These are phyloP conservation scores for Oopsacas minuta DNA, from an alignment of 37 sponge, comb jelly and placozoan species.

Conservation along the genomic window DNA sequence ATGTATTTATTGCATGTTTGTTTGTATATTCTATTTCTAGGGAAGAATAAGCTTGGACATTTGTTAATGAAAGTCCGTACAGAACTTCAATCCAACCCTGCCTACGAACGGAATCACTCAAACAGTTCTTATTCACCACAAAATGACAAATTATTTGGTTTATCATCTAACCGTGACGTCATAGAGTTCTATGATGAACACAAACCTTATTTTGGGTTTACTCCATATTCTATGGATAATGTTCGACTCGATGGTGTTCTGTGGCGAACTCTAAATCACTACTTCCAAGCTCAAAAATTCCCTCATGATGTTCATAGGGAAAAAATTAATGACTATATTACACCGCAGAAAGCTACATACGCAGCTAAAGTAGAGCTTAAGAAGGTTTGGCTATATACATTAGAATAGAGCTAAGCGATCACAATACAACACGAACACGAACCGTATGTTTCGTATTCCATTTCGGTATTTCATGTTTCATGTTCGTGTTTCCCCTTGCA, in stretches of 20 bases:
- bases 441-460: no score
- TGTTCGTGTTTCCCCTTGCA: no score
- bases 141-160: no score
- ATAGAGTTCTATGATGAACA: neutral
- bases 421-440: no score
- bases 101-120: neutral
- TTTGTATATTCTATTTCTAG: neutral
- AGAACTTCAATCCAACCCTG: neutral
- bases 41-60: neutral
- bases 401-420: no score
- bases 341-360: neutral
- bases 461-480: no score
- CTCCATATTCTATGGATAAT: neutral
- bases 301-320: neutral
- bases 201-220: neutral
- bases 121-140: no score
- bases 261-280: neutral
- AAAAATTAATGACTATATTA: neutral
- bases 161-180: neutral
- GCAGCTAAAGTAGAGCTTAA: neutral
- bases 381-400: no score
- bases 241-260: neutral
- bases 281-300: constrained; percentile 2
- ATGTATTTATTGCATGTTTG: neutral
- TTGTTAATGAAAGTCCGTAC: neutral